Evolutionary conservation across 2,888 invertebrate species (phyloP).

Genomic region (Agrotis clavis): DNA sequence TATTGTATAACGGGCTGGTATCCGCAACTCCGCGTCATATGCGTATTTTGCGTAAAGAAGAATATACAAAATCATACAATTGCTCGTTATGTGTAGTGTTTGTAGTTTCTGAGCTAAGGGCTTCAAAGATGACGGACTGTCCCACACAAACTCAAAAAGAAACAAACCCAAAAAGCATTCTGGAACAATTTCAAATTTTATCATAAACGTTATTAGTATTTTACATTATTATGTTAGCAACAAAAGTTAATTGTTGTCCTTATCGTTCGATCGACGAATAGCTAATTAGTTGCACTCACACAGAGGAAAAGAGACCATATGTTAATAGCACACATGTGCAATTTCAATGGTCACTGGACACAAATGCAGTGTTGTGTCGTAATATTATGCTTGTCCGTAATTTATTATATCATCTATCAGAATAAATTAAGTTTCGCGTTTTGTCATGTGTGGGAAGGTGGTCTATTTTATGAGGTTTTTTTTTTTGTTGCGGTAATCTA

Average conservation of each 20-base stretch:
- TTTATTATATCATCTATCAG: slow-evolving; percentile 59
- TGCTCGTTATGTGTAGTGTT: background rate
- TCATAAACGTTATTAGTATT: slow-evolving; percentile 68
- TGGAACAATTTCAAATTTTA: slow-evolving; percentile 55
- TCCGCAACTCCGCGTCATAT: too few species aligned
- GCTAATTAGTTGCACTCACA: slow-evolving; percentile 72
- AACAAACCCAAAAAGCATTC: slow-evolving; percentile 29
- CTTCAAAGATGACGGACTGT: background rate
- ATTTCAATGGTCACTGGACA: slow-evolving; percentile 62
- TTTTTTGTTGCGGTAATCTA: slow-evolving; percentile 26
- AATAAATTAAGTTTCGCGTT: slow-evolving; percentile 60
- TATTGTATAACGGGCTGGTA: too few species aligned
- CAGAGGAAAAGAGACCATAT: slow-evolving; percentile 12
- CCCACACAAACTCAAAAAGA: slow-evolving; percentile 11
- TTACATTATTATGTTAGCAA: slow-evolving; percentile 66
- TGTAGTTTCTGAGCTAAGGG: background rate
- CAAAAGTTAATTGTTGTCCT: slow-evolving; percentile 75
- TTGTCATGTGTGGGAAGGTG: slow-evolving; percentile 59
- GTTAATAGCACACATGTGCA: slow-evolving; percentile 48
- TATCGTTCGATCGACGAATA: slow-evolving; percentile 74
- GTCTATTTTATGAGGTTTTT: slow-evolving; percentile 39
- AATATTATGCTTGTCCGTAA: slow-evolving; percentile 58
- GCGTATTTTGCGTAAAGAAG: too few species aligned
- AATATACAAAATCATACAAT: background rate
- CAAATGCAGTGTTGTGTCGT: slow-evolving; percentile 61